Evolutionary conservation across 2,797 vertebrate species (phyloP), one percentile per base, ranked within the genome.

Genomic region (Apogon hyalosoma): DNA sequence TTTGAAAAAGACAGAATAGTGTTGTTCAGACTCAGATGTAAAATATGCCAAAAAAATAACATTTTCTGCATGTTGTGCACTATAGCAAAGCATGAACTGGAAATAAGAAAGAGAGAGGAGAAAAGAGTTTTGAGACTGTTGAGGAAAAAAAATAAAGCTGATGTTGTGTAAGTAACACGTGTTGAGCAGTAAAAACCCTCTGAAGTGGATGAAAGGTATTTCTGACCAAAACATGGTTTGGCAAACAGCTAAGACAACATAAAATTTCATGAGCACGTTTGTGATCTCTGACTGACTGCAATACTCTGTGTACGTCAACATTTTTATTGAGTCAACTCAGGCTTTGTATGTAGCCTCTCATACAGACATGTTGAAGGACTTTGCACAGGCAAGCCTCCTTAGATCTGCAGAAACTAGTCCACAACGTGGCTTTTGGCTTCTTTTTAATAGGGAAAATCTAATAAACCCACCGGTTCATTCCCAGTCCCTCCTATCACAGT

Each of bases 151-250:
- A 53, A 21, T 48, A 45, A 63, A 61, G 16, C 15, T 7, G 42
- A 51, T 31, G 42, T 43, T 54, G 36, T 52, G 43, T 45, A 36
- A 49, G 43, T n/a, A 62, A 55, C 52, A 72, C 62, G 43, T 62
- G 62, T 33, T 50, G 45, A 46, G 36, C 43, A 57, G 56, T 9
- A 56, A 59, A 38, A 38, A 39, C 2, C 38, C 31, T 69, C 68
- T 79, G 67, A 71, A 43, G 68, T 69, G 15, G 50, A 66, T 67
- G 48, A 80, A 72, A 63, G 31, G 21, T 15, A 10, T 50, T 65
- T 73, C 13, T 38, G 39, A 46, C 54, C 41, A 38, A 16, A 52
- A 21, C 57, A 11, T 49, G 45, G 39, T 63, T 40, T 52, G 59
- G 19, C 21, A 63, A 55, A 63, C 40, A 57, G 58, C 65, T 55